These are phyloP conservation scores for Macroteleia sp. DNA, from an alignment of 2,888 invertebrate species.

Conservation along the genomic window DNA sequence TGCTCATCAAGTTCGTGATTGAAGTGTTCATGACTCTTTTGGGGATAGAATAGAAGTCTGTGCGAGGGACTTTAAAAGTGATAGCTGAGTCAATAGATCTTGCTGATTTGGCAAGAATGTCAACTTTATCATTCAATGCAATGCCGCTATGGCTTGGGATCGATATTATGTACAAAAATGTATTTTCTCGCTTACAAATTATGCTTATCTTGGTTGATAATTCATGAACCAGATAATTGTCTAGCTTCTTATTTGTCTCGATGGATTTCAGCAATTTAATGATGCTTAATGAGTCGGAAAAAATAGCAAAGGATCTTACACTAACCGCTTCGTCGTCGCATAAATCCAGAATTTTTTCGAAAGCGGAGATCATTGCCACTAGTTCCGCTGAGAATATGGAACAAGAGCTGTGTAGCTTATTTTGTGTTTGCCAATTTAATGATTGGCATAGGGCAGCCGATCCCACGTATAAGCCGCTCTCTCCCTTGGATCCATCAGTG, in stretches of 20 bases:
- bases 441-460: no score
- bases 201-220: neutral
- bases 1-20: no score
- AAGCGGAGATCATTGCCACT: no score
- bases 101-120: slow-evolving; percentile 3
- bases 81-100: neutral
- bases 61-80: neutral
- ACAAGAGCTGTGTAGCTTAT: no score
- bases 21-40: no score
- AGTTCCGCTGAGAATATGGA: no score
- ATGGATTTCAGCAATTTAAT: neutral
- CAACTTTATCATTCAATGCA: neutral
- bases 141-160: slow-evolving; percentile 13
- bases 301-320: neutral
- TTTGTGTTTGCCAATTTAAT: no score
- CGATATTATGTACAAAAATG: neutral
- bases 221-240: neutral
- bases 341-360: no score
- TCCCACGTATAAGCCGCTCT: no score
- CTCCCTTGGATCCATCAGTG: no score
- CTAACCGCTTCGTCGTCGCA: no score
- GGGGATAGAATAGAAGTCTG: neutral
- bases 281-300: slow-evolving; percentile 2
- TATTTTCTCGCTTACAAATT: neutral
- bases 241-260: neutral